Evolutionary conservation across 2,888 invertebrate genomes (phyloP).

Genomic region (Diarsia mendica): DNA sequence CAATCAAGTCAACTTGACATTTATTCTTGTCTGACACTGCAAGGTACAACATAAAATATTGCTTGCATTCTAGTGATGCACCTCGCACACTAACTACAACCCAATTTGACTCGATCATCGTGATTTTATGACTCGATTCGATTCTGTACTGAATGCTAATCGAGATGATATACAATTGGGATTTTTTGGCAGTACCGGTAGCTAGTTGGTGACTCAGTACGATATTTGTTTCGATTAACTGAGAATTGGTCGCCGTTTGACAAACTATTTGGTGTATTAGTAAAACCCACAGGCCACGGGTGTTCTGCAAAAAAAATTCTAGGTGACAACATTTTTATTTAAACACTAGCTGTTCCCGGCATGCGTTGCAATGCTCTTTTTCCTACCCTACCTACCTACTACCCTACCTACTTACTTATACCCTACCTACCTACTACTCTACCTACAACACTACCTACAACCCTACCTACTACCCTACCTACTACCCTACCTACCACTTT

Average conservation of each 20-base stretch:
- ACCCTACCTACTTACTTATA: no score
- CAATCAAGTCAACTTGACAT: slow-evolving; percentile 47
- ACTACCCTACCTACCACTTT: no score
- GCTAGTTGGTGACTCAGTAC: slow-evolving; percentile 41
- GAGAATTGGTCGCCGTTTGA: not conserved
- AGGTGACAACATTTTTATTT: not conserved
- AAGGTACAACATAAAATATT: slow-evolving; percentile 39
- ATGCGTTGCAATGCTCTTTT: no score
- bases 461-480: no score
- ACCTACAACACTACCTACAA: no score
- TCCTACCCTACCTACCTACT: no score
- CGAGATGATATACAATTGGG: slow-evolving; percentile 21
- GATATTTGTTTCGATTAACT: slow-evolving; percentile 27
- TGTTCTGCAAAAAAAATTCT: not conserved
- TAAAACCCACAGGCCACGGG: not conserved
- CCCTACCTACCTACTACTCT: no score
- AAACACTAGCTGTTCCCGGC: no score
- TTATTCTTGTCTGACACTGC: slow-evolving; percentile 40
- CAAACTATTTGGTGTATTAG: slow-evolving; percentile 1
- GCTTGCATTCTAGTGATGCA: slow-evolving; percentile 41
- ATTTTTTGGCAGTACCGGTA: slow-evolving; percentile 25
- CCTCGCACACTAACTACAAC: slow-evolving; percentile 37
- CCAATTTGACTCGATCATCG: slow-evolving; percentile 49
- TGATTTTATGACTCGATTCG: slow-evolving; percentile 57
- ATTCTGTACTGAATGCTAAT: slow-evolving; percentile 50